phyloP scores from a whole-genome alignment of 2,797 vertebrate species.

The Mormyrus proboscirostris region DNA sequence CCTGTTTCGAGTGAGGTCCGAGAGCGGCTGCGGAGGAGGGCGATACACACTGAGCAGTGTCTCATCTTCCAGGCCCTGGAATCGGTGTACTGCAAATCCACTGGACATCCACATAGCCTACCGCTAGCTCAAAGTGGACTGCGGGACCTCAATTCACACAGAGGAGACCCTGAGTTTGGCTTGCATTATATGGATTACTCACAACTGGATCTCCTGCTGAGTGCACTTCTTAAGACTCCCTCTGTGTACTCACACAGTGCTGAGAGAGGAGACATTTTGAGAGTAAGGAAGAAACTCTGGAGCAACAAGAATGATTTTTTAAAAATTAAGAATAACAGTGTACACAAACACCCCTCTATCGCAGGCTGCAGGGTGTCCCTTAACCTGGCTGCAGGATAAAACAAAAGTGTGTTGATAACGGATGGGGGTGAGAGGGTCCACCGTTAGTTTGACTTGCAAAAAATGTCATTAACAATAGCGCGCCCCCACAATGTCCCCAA shows the following conservation, averaged over 20 bases:
- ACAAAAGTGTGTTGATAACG: background rate
- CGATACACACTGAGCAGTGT: constrained; percentile 53
- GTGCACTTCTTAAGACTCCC: background rate
- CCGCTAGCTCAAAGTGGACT: background rate
- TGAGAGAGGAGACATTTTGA: background rate
- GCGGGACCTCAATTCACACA: background rate
- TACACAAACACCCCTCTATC: background rate
- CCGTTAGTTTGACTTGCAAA: background rate
- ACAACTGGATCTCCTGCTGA: background rate
- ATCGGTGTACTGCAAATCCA: constrained; percentile 53
- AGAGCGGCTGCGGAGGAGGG: constrained; percentile 27
- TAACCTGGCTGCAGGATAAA: background rate
- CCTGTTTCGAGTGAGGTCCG: constrained; percentile 49
- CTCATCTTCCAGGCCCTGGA: constrained; percentile 55
- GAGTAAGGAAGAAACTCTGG: background rate
- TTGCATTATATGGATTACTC: background rate
- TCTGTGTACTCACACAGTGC: background rate
- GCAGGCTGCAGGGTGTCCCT: background rate
- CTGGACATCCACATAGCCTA: background rate
- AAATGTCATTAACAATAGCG: background rate
- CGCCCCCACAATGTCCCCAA: background rate
- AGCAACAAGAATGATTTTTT: background rate
- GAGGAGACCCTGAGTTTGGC: background rate
- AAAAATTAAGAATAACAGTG: background rate
- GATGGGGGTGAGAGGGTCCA: background rate